phyloP scores from a whole-genome alignment of 2,888 invertebrate species.

The Orthonevra nobilis region DNA sequence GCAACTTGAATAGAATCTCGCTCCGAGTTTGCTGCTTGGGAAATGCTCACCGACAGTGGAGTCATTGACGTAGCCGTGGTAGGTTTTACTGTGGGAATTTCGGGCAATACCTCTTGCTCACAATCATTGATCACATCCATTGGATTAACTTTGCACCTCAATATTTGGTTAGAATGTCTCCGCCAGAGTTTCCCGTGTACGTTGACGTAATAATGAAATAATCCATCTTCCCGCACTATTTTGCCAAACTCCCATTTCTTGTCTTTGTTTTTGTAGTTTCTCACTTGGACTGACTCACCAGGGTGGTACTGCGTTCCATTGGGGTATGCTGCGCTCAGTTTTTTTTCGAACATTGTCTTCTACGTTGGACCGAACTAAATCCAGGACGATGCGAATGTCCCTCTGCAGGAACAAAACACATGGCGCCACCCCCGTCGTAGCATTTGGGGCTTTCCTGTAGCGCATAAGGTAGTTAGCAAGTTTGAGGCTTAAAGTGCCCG shows the following conservation, averaged over 20 bases:
- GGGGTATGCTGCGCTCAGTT: not conserved
- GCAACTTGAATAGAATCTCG: too few relatives aligned
- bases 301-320: not conserved
- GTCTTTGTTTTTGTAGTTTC: slow-evolving; percentile 26
- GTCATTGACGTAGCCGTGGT: too few relatives aligned
- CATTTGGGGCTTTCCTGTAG: slow-evolving; percentile 32
- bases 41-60: too few relatives aligned
- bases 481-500: not conserved
- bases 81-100: too few relatives aligned
- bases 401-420: slow-evolving; percentile 25
- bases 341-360: slow-evolving; percentile 6
- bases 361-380: slow-evolving; percentile 4
- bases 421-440: slow-evolving; percentile 29
- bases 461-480: slow-evolving; percentile 27
- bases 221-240: slow-evolving; percentile 21
- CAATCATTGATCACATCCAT: not conserved
- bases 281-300: slow-evolving; percentile 16
- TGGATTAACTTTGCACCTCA: slow-evolving; percentile 2
- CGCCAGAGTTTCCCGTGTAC: slow-evolving; percentile 27
- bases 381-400: slow-evolving; percentile 20
- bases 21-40: too few relatives aligned
- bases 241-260: slow-evolving; percentile 23
- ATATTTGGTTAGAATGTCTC: slow-evolving; percentile 28
- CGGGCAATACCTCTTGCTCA: too few relatives aligned
- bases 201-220: slow-evolving; percentile 23